Evolutionary conservation across 1,140 invertebrate genomes (phyloP).

Genomic region (Achroia grisella): DNA sequence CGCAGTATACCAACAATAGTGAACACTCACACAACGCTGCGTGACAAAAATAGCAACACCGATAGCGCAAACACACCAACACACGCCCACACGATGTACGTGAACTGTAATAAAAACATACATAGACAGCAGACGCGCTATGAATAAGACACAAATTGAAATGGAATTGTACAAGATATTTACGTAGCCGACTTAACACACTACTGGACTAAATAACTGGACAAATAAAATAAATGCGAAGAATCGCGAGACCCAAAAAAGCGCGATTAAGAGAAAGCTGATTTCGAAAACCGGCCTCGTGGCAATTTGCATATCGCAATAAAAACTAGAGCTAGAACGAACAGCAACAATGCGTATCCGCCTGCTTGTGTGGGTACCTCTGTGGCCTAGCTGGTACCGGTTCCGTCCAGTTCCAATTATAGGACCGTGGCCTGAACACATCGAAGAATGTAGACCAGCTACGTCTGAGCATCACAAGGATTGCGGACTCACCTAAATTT

Average conservation of each 20-base stretch:
- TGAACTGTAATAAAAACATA: slow-evolving; percentile 69
- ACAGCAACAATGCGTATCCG: slow-evolving; percentile 13
- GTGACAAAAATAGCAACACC: slow-evolving; percentile 56
- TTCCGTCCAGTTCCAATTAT: slow-evolving; percentile 55
- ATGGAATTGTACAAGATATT: slow-evolving; percentile 37
- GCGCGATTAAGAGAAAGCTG: slow-evolving; percentile 33
- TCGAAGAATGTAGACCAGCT: slow-evolving; percentile 41
- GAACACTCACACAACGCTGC: slow-evolving; percentile 31
- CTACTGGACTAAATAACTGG: not conserved
- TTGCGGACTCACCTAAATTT: slow-evolving; percentile 68
- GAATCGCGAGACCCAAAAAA: slow-evolving; percentile 8
- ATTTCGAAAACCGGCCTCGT: slow-evolving; percentile 13
- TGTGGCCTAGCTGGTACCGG: slow-evolving; percentile 37
- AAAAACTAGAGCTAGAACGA: slow-evolving; percentile 28
- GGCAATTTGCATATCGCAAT: slow-evolving; percentile 25
- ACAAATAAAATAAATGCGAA: not conserved
- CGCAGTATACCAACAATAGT: slow-evolving; percentile 13
- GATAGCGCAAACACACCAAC: slow-evolving; percentile 69
- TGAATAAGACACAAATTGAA: slow-evolving; percentile 58
- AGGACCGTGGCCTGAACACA: slow-evolving; percentile 19
- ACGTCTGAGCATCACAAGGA: slow-evolving; percentile 23
- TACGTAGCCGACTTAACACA: slow-evolving; percentile 15
- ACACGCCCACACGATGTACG: slow-evolving; percentile 60
- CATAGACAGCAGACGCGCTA: slow-evolving; percentile 53
- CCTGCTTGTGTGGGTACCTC: slow-evolving; percentile 20